Conservation (phyloP, 2,888 invertebrate genomes). For the Dryomyza anilis region DNA sequence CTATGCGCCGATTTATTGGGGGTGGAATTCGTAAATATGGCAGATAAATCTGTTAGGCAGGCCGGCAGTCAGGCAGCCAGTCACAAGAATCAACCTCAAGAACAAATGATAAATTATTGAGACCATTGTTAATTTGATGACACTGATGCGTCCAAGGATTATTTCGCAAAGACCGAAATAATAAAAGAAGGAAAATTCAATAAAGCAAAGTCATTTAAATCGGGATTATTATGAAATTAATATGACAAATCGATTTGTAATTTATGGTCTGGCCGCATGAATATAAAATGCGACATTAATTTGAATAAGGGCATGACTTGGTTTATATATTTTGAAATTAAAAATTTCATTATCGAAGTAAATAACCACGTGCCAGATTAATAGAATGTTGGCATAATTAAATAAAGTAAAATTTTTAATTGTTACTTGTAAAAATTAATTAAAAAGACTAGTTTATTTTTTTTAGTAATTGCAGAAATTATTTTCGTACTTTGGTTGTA, state of each 20-base stretch:
- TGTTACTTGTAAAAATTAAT: too few relatives aligned
- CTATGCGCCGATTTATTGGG: constrained; percentile 1
- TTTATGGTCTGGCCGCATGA: not conserved
- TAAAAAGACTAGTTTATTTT: too few relatives aligned
- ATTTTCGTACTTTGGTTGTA: too few relatives aligned
- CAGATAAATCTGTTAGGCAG: constrained; percentile 47
- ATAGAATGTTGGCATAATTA: too few relatives aligned
- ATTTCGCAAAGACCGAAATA: constrained; percentile 23
- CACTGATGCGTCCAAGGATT: constrained; percentile 48
- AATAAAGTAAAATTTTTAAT: too few relatives aligned
- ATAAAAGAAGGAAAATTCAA: not conserved
- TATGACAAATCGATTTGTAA: constrained; percentile 39
- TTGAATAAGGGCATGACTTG: not conserved
- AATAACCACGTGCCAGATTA: too few relatives aligned
- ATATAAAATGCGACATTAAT: not conserved
- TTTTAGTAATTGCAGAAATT: too few relatives aligned
- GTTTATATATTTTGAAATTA: too few relatives aligned
- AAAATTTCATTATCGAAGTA: too few relatives aligned
- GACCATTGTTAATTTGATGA: constrained; percentile 55
- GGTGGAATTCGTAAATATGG: constrained; percentile 37
- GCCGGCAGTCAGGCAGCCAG: constrained; percentile 20
- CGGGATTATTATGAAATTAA: constrained; percentile 40
- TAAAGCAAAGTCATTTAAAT: constrained; percentile 44
- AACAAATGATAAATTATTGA: constrained; percentile 57
- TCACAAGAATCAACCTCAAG: constrained; percentile 40